Evolutionary conservation across 2,797 vertebrate genomes (phyloP).

Genomic region (Cheirogaleus major): DNA sequence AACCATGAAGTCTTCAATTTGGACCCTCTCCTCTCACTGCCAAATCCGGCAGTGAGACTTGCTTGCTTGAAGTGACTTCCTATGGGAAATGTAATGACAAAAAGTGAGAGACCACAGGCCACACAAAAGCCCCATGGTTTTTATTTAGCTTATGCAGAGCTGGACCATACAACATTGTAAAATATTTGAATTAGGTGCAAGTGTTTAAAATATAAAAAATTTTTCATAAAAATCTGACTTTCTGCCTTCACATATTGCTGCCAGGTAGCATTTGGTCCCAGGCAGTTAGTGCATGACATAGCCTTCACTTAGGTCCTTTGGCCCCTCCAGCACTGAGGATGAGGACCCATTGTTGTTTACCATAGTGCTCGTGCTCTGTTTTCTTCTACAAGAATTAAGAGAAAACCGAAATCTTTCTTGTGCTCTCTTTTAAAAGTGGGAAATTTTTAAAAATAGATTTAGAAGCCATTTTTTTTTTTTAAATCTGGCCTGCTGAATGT

Average conservation of each 20-base stretch:
- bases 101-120: not conserved
- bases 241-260: not conserved
- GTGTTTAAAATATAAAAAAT: not conserved
- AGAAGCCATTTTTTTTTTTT: not conserved
- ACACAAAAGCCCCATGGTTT: not conserved
- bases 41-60: too few species aligned
- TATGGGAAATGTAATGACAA: not conserved
- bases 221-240: not conserved
- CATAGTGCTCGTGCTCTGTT: not conserved
- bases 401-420: not conserved
- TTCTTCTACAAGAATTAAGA: not conserved
- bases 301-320: accelerated
- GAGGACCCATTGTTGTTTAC: not conserved
- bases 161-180: not conserved
- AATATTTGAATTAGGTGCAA: not conserved
- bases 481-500: not conserved
- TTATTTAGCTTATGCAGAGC: not conserved
- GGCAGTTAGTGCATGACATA: not conserved
- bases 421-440: not conserved
- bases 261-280: not conserved
- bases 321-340: not conserved
- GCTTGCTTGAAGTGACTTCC: not conserved
- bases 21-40: not conserved
- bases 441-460: not conserved
- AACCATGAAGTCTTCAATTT: not conserved